Percentiles rank a stretch among this genome's conserved stretches.
Evolutionary conservation across 2,888 invertebrate species (phyloP).

Genomic region (Liodrosophila aerea): DNA sequence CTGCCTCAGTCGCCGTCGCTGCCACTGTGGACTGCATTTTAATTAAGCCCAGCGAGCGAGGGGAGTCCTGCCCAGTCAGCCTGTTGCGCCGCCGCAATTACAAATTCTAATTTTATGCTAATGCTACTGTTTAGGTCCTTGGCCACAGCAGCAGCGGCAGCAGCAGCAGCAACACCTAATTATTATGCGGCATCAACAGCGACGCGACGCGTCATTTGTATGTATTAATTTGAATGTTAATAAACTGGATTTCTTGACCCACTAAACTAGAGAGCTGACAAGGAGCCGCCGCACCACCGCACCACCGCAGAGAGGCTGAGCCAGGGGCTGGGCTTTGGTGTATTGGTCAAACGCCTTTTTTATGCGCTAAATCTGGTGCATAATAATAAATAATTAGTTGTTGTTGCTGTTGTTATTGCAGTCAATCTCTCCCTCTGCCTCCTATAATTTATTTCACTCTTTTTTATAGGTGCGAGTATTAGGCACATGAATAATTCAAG

Average conservation of each 20-base stretch:
- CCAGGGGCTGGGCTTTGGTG: constrained; percentile 24
- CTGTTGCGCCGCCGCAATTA: constrained; percentile 80
- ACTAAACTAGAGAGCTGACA: constrained; percentile 69
- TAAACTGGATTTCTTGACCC: constrained; percentile 80
- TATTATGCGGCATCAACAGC: constrained; percentile 71
- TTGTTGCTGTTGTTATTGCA: constrained; percentile 14
- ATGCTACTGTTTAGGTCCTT: constrained; percentile 65
- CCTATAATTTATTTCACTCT: constrained; percentile 66
- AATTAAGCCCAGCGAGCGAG: constrained; percentile 65
- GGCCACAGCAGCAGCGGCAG: constrained; percentile 14
- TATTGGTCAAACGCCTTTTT: constrained; percentile 42
- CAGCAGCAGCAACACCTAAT: constrained; percentile 60
- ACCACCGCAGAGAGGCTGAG: constrained; percentile 2
- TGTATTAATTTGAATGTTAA: constrained; percentile 79
- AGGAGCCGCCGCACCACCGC: background rate
- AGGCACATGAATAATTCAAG: constrained; percentile 70
- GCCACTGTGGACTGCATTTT: constrained; percentile 64
- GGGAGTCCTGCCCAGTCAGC: constrained; percentile 45
- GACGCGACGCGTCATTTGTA: constrained; percentile 72
- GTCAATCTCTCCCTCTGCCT: constrained; percentile 35
- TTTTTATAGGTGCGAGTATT: constrained; percentile 69
- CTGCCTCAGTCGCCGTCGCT: constrained; percentile 4
- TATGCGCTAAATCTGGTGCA: constrained; percentile 62
- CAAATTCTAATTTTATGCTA: constrained; percentile 82
- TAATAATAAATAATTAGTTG: constrained; percentile 72